These are phyloP conservation scores for Nomada ruficornis DNA, from an alignment of 2,888 invertebrate species.

Conservation along the genomic window DNA sequence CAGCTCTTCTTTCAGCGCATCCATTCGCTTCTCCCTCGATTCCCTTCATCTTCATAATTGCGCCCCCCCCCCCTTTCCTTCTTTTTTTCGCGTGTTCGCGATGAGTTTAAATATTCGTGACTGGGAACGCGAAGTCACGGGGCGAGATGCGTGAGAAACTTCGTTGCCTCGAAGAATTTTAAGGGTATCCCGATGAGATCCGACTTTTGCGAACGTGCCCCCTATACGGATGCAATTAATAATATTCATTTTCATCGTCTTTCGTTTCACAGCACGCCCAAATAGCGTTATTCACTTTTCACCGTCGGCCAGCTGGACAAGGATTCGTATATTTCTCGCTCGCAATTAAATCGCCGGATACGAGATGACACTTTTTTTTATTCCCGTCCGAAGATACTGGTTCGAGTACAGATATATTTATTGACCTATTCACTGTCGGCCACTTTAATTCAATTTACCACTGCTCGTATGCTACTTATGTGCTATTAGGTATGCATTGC, in stretches of 20 bases:
- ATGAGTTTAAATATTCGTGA: neutral
- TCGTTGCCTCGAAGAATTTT: neutral
- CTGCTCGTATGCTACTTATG: neutral
- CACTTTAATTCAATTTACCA: conserved; percentile 20
- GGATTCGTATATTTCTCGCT: neutral
- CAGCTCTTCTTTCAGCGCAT: neutral
- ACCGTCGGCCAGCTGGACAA: neutral
- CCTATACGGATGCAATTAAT: neutral
- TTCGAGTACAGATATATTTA: neutral
- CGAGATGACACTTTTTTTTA: neutral
- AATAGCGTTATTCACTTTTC: neutral
- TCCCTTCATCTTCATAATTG: conserved; percentile 26
- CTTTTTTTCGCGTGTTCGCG: conserved; percentile 11
- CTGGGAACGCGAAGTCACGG: conserved; percentile 12
- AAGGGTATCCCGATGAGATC: neutral
- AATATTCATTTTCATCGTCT: neutral
- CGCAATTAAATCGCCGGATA: neutral
- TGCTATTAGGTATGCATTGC: no score
- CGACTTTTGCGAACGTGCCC: neutral
- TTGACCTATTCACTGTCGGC: neutral
- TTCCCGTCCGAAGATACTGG: neutral
- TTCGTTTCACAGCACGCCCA: neutral
- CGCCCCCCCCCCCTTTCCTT: neutral
- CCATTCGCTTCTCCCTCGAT: conserved; percentile 33
- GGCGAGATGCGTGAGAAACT: conserved; percentile 12